Conservation (phyloP, 2,113 vertebrate species). For the Phocoena phocoena region DNA sequence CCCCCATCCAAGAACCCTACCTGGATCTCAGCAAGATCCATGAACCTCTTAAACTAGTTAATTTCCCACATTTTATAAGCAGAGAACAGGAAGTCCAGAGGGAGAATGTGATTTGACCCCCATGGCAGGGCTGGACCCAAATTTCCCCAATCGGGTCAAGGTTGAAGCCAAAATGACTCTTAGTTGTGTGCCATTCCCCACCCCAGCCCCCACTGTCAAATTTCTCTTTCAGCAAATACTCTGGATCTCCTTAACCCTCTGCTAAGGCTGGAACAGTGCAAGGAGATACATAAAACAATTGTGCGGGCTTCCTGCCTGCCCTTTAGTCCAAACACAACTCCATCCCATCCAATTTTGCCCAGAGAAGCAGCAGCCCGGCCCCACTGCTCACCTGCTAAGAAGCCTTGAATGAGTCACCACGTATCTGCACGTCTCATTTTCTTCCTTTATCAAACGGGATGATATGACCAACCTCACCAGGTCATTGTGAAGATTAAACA, state of each 20-base stretch:
- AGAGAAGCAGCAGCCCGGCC: neutral
- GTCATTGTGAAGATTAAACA: neutral
- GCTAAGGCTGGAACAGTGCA: neutral
- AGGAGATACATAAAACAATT: neutral
- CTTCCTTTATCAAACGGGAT: neutral
- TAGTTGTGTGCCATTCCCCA: fast-evolving
- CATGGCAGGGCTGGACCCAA: neutral
- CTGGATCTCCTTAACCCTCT: neutral
- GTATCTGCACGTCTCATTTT: neutral
- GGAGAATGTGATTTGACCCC: neutral
- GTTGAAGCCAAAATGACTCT: neutral
- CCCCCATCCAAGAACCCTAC: neutral
- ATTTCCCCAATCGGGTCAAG: neutral
- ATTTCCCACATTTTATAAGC: neutral
- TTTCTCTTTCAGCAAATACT: neutral
- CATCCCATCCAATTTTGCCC: neutral
- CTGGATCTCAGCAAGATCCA: neutral
- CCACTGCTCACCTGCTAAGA: neutral
- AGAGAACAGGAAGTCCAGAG: neutral
- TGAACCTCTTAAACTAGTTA: neutral
- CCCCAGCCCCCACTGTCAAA: neutral
- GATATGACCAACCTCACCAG: neutral
- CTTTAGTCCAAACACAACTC: neutral
- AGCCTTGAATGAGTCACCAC: neutral
- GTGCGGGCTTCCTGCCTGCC: neutral